Evolutionary conservation across 1,140 invertebrate species (phyloP).

Genomic region (Lineus longissimus): DNA sequence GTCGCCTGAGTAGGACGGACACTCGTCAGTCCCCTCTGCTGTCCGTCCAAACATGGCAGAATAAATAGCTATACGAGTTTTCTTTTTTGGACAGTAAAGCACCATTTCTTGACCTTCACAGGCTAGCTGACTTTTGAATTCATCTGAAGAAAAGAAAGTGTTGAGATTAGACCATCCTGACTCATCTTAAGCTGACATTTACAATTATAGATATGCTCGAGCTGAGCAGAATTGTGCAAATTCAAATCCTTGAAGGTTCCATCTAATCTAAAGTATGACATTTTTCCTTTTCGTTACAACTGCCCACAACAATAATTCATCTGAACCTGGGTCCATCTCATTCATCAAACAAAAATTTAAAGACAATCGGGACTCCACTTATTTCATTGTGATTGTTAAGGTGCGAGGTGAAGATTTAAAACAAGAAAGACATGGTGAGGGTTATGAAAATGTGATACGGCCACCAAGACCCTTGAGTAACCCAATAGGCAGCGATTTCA

Average conservation of each 20-base stretch:
- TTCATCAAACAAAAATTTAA: too few relatives aligned
- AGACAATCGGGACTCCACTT: too few relatives aligned
- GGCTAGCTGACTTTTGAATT: slow-evolving; percentile 83
- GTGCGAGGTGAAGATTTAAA: too few relatives aligned
- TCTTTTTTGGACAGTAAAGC: slow-evolving; percentile 38
- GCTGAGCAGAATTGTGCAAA: neutral
- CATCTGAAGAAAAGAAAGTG: slow-evolving; percentile 65
- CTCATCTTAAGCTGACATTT: neutral
- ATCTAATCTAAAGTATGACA: neutral
- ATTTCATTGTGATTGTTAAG: too few relatives aligned
- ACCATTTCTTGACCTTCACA: slow-evolving; percentile 84
- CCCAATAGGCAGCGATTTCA: too few relatives aligned
- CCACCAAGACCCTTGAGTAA: too few relatives aligned
- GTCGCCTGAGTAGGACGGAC: slow-evolving; percentile 76
- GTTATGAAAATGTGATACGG: too few relatives aligned
- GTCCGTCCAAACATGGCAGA: slow-evolving; percentile 83
- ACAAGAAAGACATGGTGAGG: too few relatives aligned
- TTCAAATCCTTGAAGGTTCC: neutral
- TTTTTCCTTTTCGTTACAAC: neutral
- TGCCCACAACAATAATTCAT: too few relatives aligned
- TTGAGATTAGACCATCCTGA: neutral
- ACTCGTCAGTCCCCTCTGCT: slow-evolving; percentile 79
- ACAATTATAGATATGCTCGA: neutral
- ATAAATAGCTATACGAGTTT: slow-evolving; percentile 79
- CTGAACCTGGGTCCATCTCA: too few relatives aligned